Evolutionary conservation across 2,888 invertebrate species (phyloP).

Genomic region (Melieria omissa): DNA sequence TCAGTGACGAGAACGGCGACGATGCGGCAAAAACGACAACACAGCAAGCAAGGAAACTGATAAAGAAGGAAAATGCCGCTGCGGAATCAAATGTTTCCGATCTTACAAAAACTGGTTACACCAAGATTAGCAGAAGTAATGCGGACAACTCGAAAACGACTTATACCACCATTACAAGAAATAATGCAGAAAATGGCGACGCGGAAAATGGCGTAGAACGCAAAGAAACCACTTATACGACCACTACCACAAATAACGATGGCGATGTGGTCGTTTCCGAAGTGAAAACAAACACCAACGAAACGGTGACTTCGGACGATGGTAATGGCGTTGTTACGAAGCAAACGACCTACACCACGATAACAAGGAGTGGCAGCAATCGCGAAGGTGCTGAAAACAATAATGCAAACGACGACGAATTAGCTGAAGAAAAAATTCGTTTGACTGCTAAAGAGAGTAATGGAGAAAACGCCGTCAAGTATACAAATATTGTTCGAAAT

Average conservation of each 20-base stretch:
- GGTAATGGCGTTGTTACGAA: constrained; percentile 6
- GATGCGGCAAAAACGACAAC: background rate
- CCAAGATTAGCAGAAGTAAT: background rate
- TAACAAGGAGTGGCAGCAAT: constrained; percentile 7
- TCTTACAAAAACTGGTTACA: background rate
- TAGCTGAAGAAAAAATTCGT: too few relatives aligned
- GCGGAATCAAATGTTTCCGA: too few relatives aligned
- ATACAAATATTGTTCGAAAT: background rate
- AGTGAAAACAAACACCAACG: background rate
- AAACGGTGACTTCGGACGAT: constrained; percentile 9
- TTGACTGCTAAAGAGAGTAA: too few relatives aligned
- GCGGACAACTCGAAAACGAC: background rate
- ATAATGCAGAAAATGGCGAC: background rate
- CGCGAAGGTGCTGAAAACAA: background rate
- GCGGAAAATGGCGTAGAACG: background rate
- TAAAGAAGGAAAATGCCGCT: background rate
- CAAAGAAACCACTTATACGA: background rate
- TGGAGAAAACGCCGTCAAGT: background rate
- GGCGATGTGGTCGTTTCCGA: background rate
- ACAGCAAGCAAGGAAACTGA: background rate
- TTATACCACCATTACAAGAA: background rate
- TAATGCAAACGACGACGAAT: background rate
- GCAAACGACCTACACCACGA: constrained; percentile 20
- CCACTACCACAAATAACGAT: background rate
- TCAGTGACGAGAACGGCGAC: constrained; percentile 14